Percentiles rank a stretch among this genome's conserved stretches.
phyloP scores from a whole-genome alignment of 2,797 vertebrate genomes.

The Mycteria americana region DNA sequence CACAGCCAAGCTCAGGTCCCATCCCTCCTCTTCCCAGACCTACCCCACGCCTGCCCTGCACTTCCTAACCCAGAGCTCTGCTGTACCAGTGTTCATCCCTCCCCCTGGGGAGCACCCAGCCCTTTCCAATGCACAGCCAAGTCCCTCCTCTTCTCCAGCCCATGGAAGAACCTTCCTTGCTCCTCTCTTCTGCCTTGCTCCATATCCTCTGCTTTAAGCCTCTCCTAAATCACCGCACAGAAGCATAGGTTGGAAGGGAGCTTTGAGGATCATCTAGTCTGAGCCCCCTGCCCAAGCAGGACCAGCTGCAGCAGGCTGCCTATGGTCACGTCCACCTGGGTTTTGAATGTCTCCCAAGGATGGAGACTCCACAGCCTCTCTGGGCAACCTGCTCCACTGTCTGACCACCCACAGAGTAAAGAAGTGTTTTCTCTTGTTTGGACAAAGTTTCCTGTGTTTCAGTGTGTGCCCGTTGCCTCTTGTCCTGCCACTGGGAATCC shows the following conservation, averaged over 20 bases:
- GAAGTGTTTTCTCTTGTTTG: neutral
- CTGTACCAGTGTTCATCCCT: fast-evolving
- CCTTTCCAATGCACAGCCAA: neutral
- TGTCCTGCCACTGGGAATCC: neutral
- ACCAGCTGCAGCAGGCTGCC: neutral
- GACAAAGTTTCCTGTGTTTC: neutral
- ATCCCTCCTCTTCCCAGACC: neutral
- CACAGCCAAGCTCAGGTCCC: neutral
- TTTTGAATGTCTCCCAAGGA: neutral
- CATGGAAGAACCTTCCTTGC: neutral
- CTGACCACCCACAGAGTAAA: neutral
- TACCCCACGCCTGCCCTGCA: fast-evolving
- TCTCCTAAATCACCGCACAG: neutral
- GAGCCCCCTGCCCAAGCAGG: neutral
- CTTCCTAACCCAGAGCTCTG: neutral
- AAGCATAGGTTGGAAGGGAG: neutral
- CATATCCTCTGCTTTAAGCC: neutral
- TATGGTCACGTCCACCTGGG: neutral
- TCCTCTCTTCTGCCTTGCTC: neutral
- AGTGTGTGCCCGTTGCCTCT: neutral
- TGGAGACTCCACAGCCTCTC: neutral
- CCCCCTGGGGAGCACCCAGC: neutral
- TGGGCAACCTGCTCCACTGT: neutral
- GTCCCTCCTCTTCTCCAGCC: neutral
- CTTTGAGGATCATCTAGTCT: neutral